phyloP scores from a whole-genome alignment of 2,888 invertebrate genomes.

The Cosmorhoe ocellata region DNA sequence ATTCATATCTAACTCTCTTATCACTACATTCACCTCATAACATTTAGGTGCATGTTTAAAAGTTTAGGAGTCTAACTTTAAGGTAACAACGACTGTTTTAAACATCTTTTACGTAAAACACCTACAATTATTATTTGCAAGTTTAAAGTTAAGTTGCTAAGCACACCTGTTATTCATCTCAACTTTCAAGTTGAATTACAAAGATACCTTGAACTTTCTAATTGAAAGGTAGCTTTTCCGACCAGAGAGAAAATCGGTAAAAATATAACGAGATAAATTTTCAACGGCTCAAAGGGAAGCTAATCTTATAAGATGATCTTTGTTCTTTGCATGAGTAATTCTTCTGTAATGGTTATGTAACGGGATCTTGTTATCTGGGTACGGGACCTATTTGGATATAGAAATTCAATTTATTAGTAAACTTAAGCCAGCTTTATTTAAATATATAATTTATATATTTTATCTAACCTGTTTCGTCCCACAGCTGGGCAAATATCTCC shows the following conservation, averaged over 20 bases:
- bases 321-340: slow-evolving; percentile 40
- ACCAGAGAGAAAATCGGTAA: slow-evolving; percentile 34
- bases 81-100: no score
- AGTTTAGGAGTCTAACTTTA: no score
- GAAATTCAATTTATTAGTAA: slow-evolving; percentile 2
- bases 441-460: no score
- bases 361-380: slow-evolving; percentile 17
- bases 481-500: no score
- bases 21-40: no score
- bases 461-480: no score
- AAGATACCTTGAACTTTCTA: slow-evolving; percentile 38
- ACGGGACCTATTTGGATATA: slow-evolving; percentile 2
- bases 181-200: slow-evolving; percentile 28
- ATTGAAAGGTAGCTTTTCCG: slow-evolving; percentile 47
- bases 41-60: no score
- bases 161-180: background rate
- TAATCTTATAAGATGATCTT: slow-evolving; percentile 42
- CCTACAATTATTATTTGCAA: no score
- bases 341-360: slow-evolving; percentile 26
- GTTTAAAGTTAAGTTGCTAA: no score
- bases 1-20: no score
- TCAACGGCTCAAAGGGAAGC: slow-evolving; percentile 40
- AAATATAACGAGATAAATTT: slow-evolving; percentile 43
- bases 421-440: no score
- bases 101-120: no score